These are phyloP conservation scores for Mastomys natalensis DNA, from an alignment of 2,113 vertebrate genomes.

Conservation along the genomic window DNA sequence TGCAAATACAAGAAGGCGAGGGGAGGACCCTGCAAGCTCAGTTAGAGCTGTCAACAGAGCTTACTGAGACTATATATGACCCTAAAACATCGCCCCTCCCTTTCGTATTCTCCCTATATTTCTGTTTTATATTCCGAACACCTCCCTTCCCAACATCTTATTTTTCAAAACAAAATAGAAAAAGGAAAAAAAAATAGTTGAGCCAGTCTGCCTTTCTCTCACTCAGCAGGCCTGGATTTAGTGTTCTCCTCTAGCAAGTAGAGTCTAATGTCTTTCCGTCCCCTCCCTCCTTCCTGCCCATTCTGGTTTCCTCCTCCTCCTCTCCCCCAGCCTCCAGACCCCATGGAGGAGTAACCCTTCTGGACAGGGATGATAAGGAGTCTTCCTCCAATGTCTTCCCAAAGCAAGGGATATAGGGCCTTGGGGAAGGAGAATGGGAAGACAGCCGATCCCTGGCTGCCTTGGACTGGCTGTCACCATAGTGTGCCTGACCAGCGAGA, in stretches of 20 bases:
- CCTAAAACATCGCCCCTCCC: neutral
- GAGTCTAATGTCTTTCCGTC: neutral
- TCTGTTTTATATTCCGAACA: neutral
- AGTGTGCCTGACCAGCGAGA: neutral
- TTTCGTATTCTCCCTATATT: neutral
- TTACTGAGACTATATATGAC: neutral
- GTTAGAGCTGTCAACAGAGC: neutral
- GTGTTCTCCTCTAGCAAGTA: neutral
- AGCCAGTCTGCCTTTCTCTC: neutral
- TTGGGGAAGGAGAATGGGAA: neutral
- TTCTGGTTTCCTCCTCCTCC: neutral
- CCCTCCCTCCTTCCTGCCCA: neutral
- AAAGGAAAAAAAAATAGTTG: neutral
- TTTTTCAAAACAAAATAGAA: conserved; percentile 14
- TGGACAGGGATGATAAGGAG: neutral
- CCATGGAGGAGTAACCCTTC: neutral
- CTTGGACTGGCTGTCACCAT: neutral
- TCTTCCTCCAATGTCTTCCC: neutral
- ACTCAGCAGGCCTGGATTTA: neutral
- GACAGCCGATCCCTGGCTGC: neutral
- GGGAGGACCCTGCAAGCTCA: neutral
- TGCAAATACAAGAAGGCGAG: neutral
- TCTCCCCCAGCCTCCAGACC: neutral
- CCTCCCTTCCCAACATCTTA: neutral
- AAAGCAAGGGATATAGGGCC: neutral